Conservation (phyloP, 2,888 invertebrate species). For the Philopedon plagiatum region DNA sequence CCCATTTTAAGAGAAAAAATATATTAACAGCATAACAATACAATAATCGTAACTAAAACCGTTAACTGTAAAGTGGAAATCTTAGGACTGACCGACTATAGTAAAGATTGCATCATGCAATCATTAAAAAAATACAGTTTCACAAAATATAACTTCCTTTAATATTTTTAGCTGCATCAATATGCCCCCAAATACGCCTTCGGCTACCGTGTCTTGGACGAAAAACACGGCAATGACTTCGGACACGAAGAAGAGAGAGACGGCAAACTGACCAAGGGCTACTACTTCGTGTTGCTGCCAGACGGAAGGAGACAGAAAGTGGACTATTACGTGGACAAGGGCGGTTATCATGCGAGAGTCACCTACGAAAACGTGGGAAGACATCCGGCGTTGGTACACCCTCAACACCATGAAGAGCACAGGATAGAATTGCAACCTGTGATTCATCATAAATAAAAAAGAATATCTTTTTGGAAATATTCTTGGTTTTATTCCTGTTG, state of each 20-base stretch:
- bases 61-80: too few species aligned
- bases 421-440: too few species aligned
- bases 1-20: too few species aligned
- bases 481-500: too few species aligned
- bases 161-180: conserved; percentile 60
- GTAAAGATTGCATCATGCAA: too few species aligned
- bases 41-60: too few species aligned
- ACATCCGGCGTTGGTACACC: conserved; percentile 20
- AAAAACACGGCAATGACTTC: conserved; percentile 80
- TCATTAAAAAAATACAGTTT: too few species aligned
- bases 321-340: conserved; percentile 82
- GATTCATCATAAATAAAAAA: neutral
- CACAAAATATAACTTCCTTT: too few species aligned
- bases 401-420: neutral
- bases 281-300: conserved; percentile 84
- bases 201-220: conserved; percentile 81
- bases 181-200: conserved; percentile 70
- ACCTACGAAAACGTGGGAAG: conserved; percentile 71
- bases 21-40: too few species aligned
- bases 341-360: conserved; percentile 85
- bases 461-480: neutral
- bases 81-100: too few species aligned
- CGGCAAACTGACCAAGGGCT: conserved; percentile 79
- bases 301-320: conserved; percentile 86
- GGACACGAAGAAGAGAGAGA: conserved; percentile 82